Percentiles rank a stretch among this genome's conserved stretches.
These are phyloP conservation scores for Bradypus variegatus DNA, from an alignment of 2,797 vertebrate genomes.

Conservation along the genomic window DNA sequence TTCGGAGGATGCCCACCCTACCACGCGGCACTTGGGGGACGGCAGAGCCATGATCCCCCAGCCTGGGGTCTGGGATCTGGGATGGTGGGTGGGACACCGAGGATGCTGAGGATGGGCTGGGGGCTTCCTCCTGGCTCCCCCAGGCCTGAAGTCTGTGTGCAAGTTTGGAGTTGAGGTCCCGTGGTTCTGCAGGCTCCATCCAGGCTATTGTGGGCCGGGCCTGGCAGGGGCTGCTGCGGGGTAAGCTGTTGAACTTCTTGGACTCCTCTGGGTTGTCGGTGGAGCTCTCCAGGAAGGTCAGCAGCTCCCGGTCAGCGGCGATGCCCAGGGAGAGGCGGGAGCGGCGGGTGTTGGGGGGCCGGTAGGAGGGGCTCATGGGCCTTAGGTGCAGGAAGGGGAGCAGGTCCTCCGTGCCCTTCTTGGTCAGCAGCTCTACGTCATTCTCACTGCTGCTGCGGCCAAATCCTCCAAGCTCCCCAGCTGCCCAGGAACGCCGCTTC, in stretches of 20 bases:
- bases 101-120: slow-evolving; percentile 17
- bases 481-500: slow-evolving; percentile 83
- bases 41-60: neutral
- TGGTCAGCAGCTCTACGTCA: slow-evolving; percentile 88
- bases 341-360: slow-evolving; percentile 85
- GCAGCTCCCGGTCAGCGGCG: slow-evolving; percentile 83
- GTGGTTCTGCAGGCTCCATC: slow-evolving; percentile 73
- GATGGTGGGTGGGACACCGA: too few species aligned
- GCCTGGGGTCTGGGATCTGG: neutral
- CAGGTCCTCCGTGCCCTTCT: slow-evolving; percentile 84
- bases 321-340: slow-evolving; percentile 84
- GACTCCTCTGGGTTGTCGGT: slow-evolving; percentile 62
- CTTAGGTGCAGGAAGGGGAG: slow-evolving; percentile 82
- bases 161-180: slow-evolving; percentile 53
- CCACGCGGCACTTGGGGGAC: slow-evolving; percentile 13
- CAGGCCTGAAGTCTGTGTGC: slow-evolving; percentile 66
- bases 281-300: slow-evolving; percentile 83
- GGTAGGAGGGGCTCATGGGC: slow-evolving; percentile 82
- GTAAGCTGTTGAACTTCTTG: slow-evolving; percentile 88
- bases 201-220: slow-evolving; percentile 76
- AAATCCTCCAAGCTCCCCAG: slow-evolving; percentile 79
- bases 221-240: slow-evolving; percentile 76
- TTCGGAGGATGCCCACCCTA: neutral
- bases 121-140: slow-evolving; percentile 27
- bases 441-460: slow-evolving; percentile 96